Evolutionary conservation across 2,797 vertebrate genomes (phyloP).

Genomic region (Prionace glauca): DNA sequence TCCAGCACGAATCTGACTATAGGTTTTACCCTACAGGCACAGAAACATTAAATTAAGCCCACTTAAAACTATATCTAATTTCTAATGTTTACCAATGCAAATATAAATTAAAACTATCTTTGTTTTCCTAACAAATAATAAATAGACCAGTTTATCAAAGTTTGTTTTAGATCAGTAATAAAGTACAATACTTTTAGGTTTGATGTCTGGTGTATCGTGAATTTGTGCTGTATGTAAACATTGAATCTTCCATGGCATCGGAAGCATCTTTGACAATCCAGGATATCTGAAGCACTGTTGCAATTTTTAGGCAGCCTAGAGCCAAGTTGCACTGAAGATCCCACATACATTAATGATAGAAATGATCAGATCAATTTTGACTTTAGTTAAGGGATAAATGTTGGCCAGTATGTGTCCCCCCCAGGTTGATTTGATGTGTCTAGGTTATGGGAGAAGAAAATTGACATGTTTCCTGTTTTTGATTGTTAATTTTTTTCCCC

Average conservation of each 20-base stretch:
- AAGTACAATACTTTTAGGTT: not conserved
- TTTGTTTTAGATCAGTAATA: constrained; percentile 42
- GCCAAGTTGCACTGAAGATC: not conserved
- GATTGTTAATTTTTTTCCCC: not conserved
- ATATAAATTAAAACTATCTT: too few species aligned
- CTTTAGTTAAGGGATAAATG: not conserved
- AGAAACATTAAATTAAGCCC: too few species aligned
- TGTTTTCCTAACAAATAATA: constrained; percentile 57
- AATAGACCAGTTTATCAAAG: constrained; percentile 67
- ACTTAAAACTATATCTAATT: too few species aligned
- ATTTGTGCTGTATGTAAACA: not conserved
- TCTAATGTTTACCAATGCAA: too few species aligned
- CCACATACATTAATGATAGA: not conserved
- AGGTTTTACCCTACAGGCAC: too few species aligned
- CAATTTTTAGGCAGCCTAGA: not conserved
- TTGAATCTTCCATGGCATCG: not conserved
- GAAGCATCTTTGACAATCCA: not conserved
- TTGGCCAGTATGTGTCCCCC: not conserved
- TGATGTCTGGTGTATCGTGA: not conserved
- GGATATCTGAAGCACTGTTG: not conserved
- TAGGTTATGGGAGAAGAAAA: not conserved
- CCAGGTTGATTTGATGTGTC: not conserved
- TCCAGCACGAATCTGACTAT: too few species aligned
- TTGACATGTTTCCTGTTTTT: not conserved
- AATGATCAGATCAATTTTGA: not conserved